Base-by-base conservation (phyloP, 2,888 invertebrate species). In the Hoplodrina blanda region DNA sequence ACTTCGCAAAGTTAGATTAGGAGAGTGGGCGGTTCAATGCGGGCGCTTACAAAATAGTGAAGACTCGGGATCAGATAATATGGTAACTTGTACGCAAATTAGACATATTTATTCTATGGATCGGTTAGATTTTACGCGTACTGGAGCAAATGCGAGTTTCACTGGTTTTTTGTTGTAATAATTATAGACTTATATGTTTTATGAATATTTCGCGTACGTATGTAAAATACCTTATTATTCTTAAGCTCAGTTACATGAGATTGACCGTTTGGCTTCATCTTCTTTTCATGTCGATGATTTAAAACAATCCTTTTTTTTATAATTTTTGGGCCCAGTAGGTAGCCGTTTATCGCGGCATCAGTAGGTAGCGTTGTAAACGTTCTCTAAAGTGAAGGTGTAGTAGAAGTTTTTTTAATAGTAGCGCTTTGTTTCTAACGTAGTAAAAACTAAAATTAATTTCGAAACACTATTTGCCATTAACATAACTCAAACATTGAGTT, bases 41-140 rank as follows among this genome's bases (percentile, higher is more conserved):
- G 81, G 81, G 79, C 72, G 73, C 66, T 78, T 75, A 80, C 78
- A 75, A 75, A 80, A 81, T 78, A 81, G 78, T 81, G 41, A 68
- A 62, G 15, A 62, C 54, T 69, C 25, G 46, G 33, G 56, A 77
- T 73, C 69, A 68, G 77, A 80, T 77, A 80, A 77, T 80, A 57
- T 56, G 77, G 77, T 54, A 72, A 76, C 73, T 80, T 73, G 76
- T 73, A 79, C 37, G 77, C 77, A 80, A 79, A 80, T 79, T 67
- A 80, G 73, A 74, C 57, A 72, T 70, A 66, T 72, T 76, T 76
- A 71, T 76, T 67, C 63, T 37, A 59, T 56, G 59, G 54, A 72
- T 67, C 33, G 63, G 63, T 67, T 67, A 49, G 57, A 37, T 67
- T 80, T 80, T 62, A 76, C 57, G 61, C 37, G 20, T 46, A 50